These are phyloP conservation scores for Indri indri DNA, from an alignment of 2,113 vertebrate species.

Conservation along the genomic window DNA sequence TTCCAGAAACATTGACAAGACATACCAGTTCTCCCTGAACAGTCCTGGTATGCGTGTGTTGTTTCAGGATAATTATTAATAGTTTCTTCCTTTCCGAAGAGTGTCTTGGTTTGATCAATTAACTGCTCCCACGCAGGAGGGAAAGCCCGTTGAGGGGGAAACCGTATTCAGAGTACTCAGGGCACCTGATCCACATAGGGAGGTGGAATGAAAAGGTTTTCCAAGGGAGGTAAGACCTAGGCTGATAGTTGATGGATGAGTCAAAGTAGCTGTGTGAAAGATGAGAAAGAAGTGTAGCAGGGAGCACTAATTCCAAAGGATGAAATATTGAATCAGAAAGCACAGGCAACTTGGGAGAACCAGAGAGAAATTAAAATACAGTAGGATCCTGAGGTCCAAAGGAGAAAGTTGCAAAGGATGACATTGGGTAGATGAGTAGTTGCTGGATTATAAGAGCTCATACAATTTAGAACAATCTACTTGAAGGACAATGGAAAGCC, in stretches of 20 bases:
- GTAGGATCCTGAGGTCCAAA: not conserved
- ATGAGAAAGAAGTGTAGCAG: too few relatives aligned
- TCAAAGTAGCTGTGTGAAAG: not conserved
- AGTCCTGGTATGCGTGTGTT: not conserved
- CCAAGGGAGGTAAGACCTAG: not conserved
- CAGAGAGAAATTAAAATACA: not conserved
- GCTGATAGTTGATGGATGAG: not conserved
- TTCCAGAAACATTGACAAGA: not conserved
- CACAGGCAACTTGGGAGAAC: rapidly evolving
- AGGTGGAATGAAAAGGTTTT: not conserved
- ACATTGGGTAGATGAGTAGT: not conserved
- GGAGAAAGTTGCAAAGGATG: not conserved
- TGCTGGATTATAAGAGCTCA: not conserved
- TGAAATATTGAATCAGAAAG: rapidly evolving
- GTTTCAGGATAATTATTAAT: not conserved
- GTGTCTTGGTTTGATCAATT: not conserved
- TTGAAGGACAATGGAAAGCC: not conserved
- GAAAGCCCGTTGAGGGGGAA: not conserved
- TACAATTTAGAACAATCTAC: not conserved
- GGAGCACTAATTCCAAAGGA: not conserved
- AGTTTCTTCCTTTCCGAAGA: not conserved
- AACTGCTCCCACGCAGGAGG: not conserved
- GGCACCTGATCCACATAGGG: rapidly evolving
- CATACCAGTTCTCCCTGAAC: not conserved
- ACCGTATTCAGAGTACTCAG: not conserved